Percentiles rank a stretch among this genome's conserved stretches.
Conservation (phyloP, 2,113 vertebrate species). For the Copsychus sechellarum region DNA sequence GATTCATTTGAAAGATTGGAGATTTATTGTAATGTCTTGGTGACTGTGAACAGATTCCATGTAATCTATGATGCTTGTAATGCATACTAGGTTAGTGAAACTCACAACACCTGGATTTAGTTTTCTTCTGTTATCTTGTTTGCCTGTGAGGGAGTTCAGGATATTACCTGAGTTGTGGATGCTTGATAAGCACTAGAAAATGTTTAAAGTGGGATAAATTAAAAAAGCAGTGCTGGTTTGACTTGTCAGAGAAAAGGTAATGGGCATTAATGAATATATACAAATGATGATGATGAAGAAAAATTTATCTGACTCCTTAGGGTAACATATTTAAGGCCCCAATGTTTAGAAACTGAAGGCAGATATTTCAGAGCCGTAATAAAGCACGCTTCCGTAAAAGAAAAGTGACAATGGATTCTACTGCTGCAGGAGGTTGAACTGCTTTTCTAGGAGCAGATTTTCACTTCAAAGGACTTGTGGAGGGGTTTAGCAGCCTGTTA, state of each 20-base stretch:
- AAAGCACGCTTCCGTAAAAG: background rate
- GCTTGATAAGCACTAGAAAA: background rate
- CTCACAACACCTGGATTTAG: background rate
- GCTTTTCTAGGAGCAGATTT: background rate
- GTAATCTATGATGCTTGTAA: background rate
- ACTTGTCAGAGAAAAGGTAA: background rate
- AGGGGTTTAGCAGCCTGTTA: background rate
- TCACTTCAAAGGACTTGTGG: background rate
- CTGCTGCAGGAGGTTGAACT: background rate
- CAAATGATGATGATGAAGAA: background rate
- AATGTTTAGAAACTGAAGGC: background rate
- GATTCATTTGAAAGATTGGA: rapidly evolving
- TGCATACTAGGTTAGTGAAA: background rate
- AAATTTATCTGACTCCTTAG: background rate
- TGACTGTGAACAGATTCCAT: rapidly evolving
- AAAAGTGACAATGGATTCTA: background rate
- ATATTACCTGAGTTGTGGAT: background rate
- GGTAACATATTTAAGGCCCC: rapidly evolving
- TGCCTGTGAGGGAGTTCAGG: background rate
- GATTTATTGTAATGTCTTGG: background rate
- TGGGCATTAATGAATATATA: background rate
- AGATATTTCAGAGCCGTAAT: background rate
- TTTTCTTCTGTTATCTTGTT: background rate
- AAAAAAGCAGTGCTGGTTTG: background rate
- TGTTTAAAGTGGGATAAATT: background rate